Conservation (phyloP, 2,797 vertebrate genomes). For the Oceanodroma leucorhoa region DNA sequence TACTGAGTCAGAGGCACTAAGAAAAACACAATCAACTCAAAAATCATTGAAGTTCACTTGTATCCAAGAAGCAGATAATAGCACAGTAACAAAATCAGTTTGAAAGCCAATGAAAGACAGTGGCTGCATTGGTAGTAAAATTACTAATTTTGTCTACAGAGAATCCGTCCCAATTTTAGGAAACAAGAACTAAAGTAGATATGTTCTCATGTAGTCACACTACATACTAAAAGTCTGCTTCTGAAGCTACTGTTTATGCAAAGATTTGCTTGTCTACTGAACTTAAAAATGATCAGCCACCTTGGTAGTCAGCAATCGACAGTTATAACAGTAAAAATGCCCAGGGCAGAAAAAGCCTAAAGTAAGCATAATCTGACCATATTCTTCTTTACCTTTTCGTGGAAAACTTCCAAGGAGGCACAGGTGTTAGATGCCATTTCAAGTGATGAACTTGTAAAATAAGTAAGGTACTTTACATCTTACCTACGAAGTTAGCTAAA, state of each 20-base stretch:
- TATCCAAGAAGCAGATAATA: not conserved
- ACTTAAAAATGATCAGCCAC: not conserved
- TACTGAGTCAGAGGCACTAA: not conserved
- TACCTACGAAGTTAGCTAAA: not conserved
- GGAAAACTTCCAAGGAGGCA: not conserved
- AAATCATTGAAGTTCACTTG: not conserved
- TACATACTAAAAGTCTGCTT: not conserved
- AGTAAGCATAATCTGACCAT: not conserved
- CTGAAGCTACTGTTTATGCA: not conserved
- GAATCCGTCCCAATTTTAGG: not conserved
- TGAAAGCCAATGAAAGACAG: not conserved
- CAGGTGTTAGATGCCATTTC: not conserved
- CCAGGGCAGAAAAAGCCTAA: not conserved
- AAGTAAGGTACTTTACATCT: not conserved
- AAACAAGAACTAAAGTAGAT: not conserved
- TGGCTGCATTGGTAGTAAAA: not conserved
- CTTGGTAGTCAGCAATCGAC: not conserved
- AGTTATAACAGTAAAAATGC: not conserved
- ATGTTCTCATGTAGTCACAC: not conserved
- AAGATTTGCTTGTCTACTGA: not conserved
- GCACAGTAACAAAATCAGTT: not conserved
- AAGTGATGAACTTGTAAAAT: not conserved
- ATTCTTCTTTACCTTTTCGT: not conserved
- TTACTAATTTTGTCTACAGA: not conserved
- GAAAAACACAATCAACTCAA: not conserved